phyloP scores from a whole-genome alignment of 35 echinoderm and acorn worm species.

The Ptychodera flava region DNA sequence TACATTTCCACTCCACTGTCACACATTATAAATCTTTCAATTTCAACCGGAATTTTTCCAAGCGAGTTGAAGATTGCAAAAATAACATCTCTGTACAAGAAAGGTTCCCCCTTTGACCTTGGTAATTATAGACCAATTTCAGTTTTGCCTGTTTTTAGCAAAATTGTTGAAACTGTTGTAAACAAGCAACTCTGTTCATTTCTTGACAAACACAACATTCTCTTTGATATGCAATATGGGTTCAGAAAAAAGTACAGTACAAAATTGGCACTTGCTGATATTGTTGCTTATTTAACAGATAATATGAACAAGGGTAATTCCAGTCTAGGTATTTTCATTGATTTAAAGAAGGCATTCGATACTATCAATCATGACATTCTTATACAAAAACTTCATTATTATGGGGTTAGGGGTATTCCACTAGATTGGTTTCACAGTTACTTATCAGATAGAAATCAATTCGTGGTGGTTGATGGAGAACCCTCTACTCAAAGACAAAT shows the following conservation, averaged over 20 bases:
- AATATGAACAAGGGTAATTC: background rate
- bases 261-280: conserved; percentile 25
- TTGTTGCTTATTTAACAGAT: conserved; percentile 7
- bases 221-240: conserved; percentile 26
- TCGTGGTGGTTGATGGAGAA: background rate
- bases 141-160: background rate
- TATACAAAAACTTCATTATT: background rate
- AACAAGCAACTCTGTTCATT: conserved; percentile 2
- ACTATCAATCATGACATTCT: conserved; percentile 15
- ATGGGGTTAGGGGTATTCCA: conserved; percentile 4
- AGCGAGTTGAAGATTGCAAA: conserved; percentile 29
- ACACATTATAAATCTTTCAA: conserved; percentile 33
- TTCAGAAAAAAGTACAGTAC: conserved; percentile 5
- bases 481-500: background rate
- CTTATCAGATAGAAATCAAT: background rate
- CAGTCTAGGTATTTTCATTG: conserved; percentile 10
- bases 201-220: conserved; percentile 12
- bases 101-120: conserved; percentile 1
- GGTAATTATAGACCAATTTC: conserved; percentile 11
- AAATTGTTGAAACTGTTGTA: conserved; percentile 8
- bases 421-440: conserved; percentile 10
- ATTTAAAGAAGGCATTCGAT: conserved; percentile 10
- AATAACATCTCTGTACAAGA: conserved; percentile 30
- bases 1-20: conserved; percentile 17
- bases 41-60: conserved; percentile 20